These are phyloP conservation scores for Tribolium castaneum DNA, from an alignment of 1,140 invertebrate genomes.

Conservation along the genomic window DNA sequence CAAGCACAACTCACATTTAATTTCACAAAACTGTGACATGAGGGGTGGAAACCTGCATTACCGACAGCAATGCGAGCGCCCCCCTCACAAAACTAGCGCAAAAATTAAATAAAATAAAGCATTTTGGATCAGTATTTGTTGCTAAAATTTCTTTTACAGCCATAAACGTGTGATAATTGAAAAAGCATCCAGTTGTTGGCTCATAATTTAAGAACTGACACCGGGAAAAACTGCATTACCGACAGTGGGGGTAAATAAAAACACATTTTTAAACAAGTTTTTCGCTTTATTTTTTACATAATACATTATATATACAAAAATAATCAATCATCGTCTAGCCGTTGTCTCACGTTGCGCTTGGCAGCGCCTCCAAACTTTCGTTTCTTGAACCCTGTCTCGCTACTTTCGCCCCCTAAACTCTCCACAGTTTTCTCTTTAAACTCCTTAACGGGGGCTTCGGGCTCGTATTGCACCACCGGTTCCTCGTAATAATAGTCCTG, in stretches of 20 bases:
- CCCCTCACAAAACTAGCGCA: background rate
- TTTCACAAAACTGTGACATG: background rate
- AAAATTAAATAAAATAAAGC: background rate
- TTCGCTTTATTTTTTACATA: background rate
- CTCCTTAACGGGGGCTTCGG: conserved; percentile 65
- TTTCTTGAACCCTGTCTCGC: conserved; percentile 71
- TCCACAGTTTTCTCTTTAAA: conserved; percentile 76
- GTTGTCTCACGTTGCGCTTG: conserved; percentile 70
- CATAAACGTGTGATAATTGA: no score
- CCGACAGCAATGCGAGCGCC: background rate
- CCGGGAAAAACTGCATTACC: no score
- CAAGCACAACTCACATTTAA: background rate
- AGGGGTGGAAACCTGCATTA: background rate
- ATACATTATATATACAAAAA: background rate
- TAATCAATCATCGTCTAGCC: conserved; percentile 69
- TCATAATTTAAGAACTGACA: no score
- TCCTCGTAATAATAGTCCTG: conserved; percentile 60
- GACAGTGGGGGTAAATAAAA: background rate
- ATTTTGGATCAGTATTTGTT: no score
- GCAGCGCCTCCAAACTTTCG: conserved; percentile 69
- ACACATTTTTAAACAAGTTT: background rate
- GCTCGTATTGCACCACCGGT: conserved; percentile 61
- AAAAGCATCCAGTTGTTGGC: no score
- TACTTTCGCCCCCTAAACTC: conserved; percentile 61
- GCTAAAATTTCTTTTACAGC: no score